These are phyloP conservation scores for Halcyon malimbica DNA, from an alignment of 2,113 vertebrate species.

Conservation along the genomic window DNA sequence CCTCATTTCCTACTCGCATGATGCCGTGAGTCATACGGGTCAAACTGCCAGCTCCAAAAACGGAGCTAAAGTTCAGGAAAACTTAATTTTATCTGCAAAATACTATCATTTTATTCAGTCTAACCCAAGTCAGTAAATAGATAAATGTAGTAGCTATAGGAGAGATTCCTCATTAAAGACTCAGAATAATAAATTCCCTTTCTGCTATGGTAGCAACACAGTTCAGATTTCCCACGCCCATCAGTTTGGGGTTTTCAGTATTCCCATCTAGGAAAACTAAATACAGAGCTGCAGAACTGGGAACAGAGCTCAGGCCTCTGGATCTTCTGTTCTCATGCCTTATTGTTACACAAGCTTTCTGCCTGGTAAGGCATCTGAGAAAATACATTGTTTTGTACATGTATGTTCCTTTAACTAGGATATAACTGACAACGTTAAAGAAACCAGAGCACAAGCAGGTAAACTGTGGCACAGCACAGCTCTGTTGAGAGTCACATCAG, in stretches of 20 bases:
- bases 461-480: not conserved
- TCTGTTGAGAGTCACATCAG: not conserved
- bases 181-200: not conserved
- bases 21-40: not conserved
- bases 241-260: not conserved
- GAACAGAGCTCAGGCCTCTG: not conserved
- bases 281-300: not conserved
- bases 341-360: not conserved
- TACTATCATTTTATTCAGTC: not conserved
- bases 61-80: not conserved
- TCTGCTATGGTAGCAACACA: not conserved
- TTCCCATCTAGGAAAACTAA: not conserved
- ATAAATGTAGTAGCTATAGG: not conserved
- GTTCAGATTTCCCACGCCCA: not conserved
- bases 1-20: not conserved
- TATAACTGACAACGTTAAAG: not conserved
- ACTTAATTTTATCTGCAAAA: not conserved
- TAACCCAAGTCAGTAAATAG: not conserved
- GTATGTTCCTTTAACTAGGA: not conserved
- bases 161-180: not conserved
- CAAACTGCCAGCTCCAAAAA: slow-evolving; percentile 9
- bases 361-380: not conserved
- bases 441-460: not conserved
- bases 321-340: not conserved
- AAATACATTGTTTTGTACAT: not conserved